phyloP scores from a whole-genome alignment of 1,140 invertebrate genomes.

The Aphelinus atriplicis region DNA sequence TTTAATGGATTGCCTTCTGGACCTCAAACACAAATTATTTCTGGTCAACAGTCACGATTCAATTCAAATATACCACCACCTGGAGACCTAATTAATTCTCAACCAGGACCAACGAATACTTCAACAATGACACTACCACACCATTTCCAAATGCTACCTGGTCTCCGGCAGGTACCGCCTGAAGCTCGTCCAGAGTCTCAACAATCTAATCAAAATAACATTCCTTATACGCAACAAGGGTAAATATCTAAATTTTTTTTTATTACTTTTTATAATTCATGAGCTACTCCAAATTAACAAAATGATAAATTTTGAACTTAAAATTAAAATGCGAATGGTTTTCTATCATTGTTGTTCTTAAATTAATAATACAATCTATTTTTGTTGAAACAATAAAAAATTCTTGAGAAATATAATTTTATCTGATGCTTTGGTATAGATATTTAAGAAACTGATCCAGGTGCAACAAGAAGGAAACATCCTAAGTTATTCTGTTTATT shows the following conservation, averaged over 20 bases:
- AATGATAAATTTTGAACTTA: too few relatives aligned
- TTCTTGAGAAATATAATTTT: too few relatives aligned
- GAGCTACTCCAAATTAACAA: too few relatives aligned
- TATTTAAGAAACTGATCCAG: too few relatives aligned
- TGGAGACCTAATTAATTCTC: constrained; percentile 49
- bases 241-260: constrained; percentile 40
- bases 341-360: too few relatives aligned
- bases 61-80: constrained; percentile 47
- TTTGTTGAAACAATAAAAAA: too few relatives aligned
- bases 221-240: constrained; percentile 59
- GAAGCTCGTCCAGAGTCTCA: constrained; percentile 48
- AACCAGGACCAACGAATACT: constrained; percentile 43
- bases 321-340: too few relatives aligned
- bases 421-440: too few relatives aligned
- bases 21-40: constrained; percentile 49
- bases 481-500: too few relatives aligned
- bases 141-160: constrained; percentile 57
- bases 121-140: constrained; percentile 54
- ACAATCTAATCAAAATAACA: constrained; percentile 54
- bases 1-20: constrained; percentile 59
- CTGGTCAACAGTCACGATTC: constrained; percentile 46
- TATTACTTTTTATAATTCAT: too few relatives aligned
- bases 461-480: too few relatives aligned
- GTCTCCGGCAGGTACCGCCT: constrained; percentile 49
- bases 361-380: too few relatives aligned